Conservation (phyloP, 1,140 invertebrate genomes). For the Lutraria rhynchaena region DNA sequence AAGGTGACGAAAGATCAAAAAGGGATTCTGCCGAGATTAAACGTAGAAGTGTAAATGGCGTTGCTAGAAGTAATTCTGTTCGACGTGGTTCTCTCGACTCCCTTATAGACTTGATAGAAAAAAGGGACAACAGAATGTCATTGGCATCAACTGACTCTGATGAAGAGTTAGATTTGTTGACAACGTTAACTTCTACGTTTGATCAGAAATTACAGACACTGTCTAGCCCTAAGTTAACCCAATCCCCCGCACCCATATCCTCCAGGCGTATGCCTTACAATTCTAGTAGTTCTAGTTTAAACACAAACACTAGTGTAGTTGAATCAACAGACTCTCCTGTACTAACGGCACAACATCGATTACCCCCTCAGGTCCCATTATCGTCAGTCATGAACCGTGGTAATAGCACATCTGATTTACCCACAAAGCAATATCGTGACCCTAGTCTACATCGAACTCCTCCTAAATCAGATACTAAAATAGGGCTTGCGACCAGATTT, state of each 20-base stretch:
- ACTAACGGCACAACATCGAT: constrained; percentile 16
- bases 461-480: constrained; percentile 73
- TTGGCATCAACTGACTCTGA: constrained; percentile 78
- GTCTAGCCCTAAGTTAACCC: constrained; percentile 28
- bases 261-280: neutral
- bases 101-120: constrained; percentile 84
- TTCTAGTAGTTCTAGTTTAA: constrained; percentile 29
- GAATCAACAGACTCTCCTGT: neutral
- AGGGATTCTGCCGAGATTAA: constrained; percentile 47
- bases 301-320: neutral
- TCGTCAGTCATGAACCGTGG: constrained; percentile 44
- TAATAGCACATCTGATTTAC: neutral
- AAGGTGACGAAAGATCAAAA: constrained; percentile 37
- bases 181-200: constrained; percentile 88
- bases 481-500: constrained; percentile 79
- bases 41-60: constrained; percentile 4
- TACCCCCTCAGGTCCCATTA: constrained; percentile 66
- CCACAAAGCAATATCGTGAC: constrained; percentile 72
- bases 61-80: constrained; percentile 66
- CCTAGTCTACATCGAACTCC: constrained; percentile 78
- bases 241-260: neutral
- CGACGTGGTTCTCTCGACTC: constrained; percentile 86
- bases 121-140: constrained; percentile 66
- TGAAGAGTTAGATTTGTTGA: constrained; percentile 86
- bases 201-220: constrained; percentile 88